Evolutionary conservation across 2,797 vertebrate species (phyloP).

Genomic region (Anas flavirostris): DNA sequence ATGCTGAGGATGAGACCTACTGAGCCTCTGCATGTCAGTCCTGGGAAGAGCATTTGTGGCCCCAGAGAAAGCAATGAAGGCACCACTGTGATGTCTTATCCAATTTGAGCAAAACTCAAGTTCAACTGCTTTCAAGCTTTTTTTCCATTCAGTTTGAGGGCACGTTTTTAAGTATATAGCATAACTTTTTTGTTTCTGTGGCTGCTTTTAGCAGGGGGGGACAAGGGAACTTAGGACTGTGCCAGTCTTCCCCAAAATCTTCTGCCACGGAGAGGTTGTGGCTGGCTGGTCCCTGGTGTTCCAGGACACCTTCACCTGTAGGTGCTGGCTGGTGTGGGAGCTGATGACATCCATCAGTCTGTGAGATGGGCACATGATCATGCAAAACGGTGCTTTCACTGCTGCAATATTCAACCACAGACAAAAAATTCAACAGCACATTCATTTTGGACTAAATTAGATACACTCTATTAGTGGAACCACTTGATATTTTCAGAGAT

Average conservation of each 20-base stretch:
- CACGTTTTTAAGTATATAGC: too few species aligned
- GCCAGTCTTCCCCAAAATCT: background rate
- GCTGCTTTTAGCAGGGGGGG: background rate
- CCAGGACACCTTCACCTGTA: rapidly evolving
- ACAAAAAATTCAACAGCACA: rapidly evolving
- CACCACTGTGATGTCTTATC: background rate
- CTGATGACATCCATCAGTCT: background rate
- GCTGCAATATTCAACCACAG: background rate
- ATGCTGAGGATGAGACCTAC: background rate
- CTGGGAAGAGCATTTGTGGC: background rate
- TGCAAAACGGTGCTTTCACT: rapidly evolving
- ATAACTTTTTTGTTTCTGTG: background rate
- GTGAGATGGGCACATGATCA: rapidly evolving
- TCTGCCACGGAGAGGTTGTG: rapidly evolving
- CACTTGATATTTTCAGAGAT: background rate
- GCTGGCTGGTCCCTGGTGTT: background rate
- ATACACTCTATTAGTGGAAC: background rate
- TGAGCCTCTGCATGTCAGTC: background rate
- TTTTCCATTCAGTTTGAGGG: background rate
- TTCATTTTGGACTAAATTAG: background rate
- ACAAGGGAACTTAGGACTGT: background rate
- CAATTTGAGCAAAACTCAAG: background rate
- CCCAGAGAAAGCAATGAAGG: background rate
- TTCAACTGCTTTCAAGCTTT: background rate
- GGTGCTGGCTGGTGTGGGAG: background rate